phyloP scores from a whole-genome alignment of 2,888 invertebrate species.

The Melipona beecheii region DNA sequence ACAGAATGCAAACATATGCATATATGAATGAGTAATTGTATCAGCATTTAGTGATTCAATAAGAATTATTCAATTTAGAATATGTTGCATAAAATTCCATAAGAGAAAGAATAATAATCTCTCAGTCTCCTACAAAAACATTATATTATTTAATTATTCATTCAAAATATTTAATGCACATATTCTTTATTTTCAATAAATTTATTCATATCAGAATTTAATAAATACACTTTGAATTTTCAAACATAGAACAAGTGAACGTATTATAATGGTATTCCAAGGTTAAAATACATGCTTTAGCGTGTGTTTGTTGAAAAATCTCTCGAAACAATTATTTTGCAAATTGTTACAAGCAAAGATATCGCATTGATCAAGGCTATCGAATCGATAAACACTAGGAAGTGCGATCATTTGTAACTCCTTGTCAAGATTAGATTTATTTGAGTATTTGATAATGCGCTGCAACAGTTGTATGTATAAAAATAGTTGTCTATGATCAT shows the following conservation, averaged over 20 bases:
- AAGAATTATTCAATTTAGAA: not conserved
- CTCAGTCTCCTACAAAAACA: not conserved
- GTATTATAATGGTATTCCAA: constrained; percentile 6
- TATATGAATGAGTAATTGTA: constrained; percentile 4
- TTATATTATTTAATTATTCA: not conserved
- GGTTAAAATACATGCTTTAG: not conserved
- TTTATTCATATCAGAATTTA: not conserved
- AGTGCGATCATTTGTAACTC: constrained; percentile 20
- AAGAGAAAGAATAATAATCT: not conserved
- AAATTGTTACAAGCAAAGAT: constrained; percentile 15
- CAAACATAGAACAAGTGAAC: not conserved
- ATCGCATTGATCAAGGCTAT: constrained; percentile 41
- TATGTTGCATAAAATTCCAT: not conserved
- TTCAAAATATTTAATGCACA: not conserved
- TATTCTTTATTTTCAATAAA: not conserved
- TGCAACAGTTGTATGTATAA: not conserved
- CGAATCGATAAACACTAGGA: constrained; percentile 36
- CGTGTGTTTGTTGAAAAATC: constrained; percentile 6
- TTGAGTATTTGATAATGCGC: not conserved
- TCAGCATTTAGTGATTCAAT: not conserved
- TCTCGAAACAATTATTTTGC: constrained; percentile 29
- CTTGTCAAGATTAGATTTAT: constrained; percentile 38
- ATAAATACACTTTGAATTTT: not conserved
- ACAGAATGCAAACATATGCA: not conserved
- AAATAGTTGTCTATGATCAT: constrained; percentile 21